Evolutionary conservation across 2,797 vertebrate genomes (phyloP).

Genomic region (Melanotaenia boesemani): DNA sequence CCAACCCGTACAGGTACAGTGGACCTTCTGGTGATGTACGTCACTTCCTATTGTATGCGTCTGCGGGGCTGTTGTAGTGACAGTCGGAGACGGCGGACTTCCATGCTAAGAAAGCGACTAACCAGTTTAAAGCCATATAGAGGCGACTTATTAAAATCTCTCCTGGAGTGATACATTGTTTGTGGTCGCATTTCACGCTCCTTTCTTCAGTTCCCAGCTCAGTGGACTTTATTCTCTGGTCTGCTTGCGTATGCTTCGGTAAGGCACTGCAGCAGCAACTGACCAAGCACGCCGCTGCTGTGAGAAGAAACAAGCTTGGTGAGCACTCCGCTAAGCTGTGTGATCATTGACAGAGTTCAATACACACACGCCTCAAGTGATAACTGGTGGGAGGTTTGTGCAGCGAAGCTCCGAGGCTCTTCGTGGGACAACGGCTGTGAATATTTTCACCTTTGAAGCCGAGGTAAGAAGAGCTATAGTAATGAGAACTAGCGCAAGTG

Average conservation of each 20-base stretch:
- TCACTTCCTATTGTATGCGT: slow-evolving; percentile 83
- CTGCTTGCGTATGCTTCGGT: slow-evolving; percentile 36
- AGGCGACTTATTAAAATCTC: slow-evolving; percentile 14
- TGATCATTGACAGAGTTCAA: slow-evolving; percentile 85
- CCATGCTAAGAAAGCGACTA: slow-evolving; percentile 46
- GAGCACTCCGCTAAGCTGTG: slow-evolving; percentile 72
- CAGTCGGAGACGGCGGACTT: slow-evolving; percentile 67
- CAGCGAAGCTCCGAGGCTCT: slow-evolving; percentile 5
- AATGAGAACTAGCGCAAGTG: slow-evolving; percentile 37
- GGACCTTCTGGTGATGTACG: slow-evolving; percentile 62
- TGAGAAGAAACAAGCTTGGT: slow-evolving; percentile 73
- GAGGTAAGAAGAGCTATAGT: slow-evolving; percentile 60
- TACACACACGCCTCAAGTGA: slow-evolving; percentile 72
- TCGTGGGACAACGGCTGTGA: slow-evolving; percentile 22
- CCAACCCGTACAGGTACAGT: slow-evolving; percentile 62
- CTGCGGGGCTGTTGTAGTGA: slow-evolving; percentile 67
- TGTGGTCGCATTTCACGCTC: neutral
- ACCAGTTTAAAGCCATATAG: slow-evolving; percentile 33
- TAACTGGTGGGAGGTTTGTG: slow-evolving; percentile 32
- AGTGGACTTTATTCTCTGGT: slow-evolving; percentile 38
- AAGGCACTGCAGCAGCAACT: slow-evolving; percentile 64
- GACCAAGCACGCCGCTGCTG: slow-evolving; percentile 69
- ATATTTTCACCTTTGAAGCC: slow-evolving; percentile 11
- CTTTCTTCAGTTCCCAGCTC: neutral
- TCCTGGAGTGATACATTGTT: slow-evolving; percentile 12